These are phyloP conservation scores for Drosophila emarginata DNA, from an alignment of 2,888 invertebrate genomes.

Conservation along the genomic window DNA sequence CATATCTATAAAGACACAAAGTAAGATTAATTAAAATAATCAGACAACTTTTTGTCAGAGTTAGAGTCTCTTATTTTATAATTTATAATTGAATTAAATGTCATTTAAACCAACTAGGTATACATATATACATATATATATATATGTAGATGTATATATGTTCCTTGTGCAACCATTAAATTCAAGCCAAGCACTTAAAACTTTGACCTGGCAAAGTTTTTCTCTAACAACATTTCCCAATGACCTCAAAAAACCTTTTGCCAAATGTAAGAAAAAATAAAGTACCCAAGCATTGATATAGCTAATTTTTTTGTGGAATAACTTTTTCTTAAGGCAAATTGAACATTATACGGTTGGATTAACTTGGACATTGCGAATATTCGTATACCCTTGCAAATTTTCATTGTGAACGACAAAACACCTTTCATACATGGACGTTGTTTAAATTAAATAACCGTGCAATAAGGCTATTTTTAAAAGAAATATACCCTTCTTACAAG, in stretches of 20 bases:
- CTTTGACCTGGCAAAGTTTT: constrained; percentile 52
- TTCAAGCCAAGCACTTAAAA: constrained; percentile 51
- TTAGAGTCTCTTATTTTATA: constrained; percentile 12
- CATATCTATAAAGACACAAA: constrained; percentile 42
- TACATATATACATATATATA: background rate
- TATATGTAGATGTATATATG: background rate
- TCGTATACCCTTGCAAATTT: background rate
- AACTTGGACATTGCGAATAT: background rate
- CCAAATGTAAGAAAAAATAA: constrained; percentile 12
- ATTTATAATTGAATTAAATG: constrained; percentile 50
- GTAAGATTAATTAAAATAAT: constrained; percentile 36
- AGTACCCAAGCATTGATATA: background rate
- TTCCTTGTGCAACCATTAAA: constrained; percentile 22
- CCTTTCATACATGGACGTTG: too few species aligned
- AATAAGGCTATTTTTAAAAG: background rate
- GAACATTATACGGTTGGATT: background rate
- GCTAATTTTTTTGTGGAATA: background rate
- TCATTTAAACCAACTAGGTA: constrained; percentile 18
- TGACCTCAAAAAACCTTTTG: constrained; percentile 53
- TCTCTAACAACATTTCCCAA: constrained; percentile 35
- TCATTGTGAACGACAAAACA: too few species aligned
- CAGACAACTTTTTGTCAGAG: constrained; percentile 16
- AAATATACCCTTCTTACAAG: background rate
- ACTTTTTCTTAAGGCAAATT: background rate
- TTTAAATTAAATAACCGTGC: too few species aligned